phyloP scores from a whole-genome alignment of 2,888 invertebrate species.

The Biston betularia region DNA sequence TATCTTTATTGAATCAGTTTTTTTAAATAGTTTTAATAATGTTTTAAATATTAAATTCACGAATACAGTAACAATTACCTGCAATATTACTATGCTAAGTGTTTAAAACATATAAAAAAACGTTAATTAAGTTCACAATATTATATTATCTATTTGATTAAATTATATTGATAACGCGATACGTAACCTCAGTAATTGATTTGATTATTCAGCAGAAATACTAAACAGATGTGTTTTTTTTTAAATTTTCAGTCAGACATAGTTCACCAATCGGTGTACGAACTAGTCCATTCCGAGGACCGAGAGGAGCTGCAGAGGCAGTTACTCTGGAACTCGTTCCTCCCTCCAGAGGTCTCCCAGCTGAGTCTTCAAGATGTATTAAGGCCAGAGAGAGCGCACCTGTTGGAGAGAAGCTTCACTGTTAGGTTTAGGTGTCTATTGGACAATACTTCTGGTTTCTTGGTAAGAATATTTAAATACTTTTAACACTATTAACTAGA shows the following conservation, averaged over 20 bases:
- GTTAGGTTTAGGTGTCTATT: constrained; percentile 99
- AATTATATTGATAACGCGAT: no score
- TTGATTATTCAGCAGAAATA: no score
- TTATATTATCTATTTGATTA: no score
- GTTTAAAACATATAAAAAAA: no score
- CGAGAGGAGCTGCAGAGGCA: constrained; percentile 98
- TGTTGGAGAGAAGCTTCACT: constrained; percentile 98
- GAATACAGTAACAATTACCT: no score
- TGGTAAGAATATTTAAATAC: constrained; percentile 88
- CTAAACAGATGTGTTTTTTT: neutral
- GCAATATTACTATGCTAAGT: no score
- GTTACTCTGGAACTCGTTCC: constrained; percentile 97
- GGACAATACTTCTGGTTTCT: constrained; percentile 99
- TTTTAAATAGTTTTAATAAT: neutral
- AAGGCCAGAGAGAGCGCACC: constrained; percentile 94
- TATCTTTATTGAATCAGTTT: constrained; percentile 46
- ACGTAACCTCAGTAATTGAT: no score
- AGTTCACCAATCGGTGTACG: constrained; percentile 99
- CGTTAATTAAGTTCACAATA: no score
- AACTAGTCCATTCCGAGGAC: constrained; percentile 99
- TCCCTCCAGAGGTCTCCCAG: constrained; percentile 92
- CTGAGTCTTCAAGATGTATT: constrained; percentile 94
- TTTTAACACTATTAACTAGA: neutral
- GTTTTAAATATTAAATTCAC: no score
- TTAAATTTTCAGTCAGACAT: constrained; percentile 98